Evolutionary conservation across 1,140 invertebrate species (phyloP).

Genomic region (Ips typographus): DNA sequence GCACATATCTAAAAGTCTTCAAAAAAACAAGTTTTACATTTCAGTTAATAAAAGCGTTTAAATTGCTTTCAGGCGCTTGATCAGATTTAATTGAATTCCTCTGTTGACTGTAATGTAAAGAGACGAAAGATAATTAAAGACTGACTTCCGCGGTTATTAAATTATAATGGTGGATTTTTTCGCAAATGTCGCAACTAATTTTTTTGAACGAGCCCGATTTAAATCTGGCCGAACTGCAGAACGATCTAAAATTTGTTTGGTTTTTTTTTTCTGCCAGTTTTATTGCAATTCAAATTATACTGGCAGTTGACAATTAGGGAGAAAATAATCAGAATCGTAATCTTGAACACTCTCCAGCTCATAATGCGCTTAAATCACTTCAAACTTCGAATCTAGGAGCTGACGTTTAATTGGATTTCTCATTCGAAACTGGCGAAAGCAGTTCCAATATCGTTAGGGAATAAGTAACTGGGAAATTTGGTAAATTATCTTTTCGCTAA

Average conservation of each 20-base stretch:
- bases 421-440: slow-evolving; percentile 4
- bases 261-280: neutral
- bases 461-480: slow-evolving; percentile 4
- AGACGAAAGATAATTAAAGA: slow-evolving; percentile 21
- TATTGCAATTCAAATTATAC: neutral
- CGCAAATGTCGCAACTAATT: neutral
- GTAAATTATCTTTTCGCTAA: neutral
- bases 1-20: too few relatives aligned
- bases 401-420: slow-evolving; percentile 19
- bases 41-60: slow-evolving; percentile 26
- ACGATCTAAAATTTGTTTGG: neutral
- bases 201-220: too few relatives aligned
- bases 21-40: slow-evolving; percentile 22
- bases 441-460: neutral
- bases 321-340: slow-evolving; percentile 12
- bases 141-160: slow-evolving; percentile 18
- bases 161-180: slow-evolving; percentile 14
- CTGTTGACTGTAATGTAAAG: slow-evolving; percentile 22
- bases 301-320: neutral
- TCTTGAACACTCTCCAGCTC: slow-evolving; percentile 1
- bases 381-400: slow-evolving; percentile 9
- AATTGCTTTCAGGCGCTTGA: slow-evolving; percentile 27
- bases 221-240: too few relatives aligned
- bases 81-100: slow-evolving; percentile 29
- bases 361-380: slow-evolving; percentile 14